Evolutionary conservation across 1,140 invertebrate species (phyloP).

Genomic region (Adoxophyes honmai): DNA sequence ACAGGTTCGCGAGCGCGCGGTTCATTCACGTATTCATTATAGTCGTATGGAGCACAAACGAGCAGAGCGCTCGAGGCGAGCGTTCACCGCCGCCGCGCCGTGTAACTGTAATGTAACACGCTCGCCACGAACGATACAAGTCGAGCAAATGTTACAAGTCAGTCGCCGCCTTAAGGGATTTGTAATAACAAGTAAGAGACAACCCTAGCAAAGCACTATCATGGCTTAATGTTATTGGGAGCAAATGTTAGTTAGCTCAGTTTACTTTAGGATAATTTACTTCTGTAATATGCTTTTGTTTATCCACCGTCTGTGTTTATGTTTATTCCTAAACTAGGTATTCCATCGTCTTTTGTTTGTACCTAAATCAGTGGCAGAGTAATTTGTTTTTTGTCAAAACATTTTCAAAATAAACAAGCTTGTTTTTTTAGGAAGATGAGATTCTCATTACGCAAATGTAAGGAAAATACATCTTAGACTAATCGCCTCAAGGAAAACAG

Average conservation of each 20-base stretch:
- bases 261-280: neutral
- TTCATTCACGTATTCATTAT: too few species aligned
- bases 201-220: neutral
- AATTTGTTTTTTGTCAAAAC: neutral
- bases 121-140: too few species aligned
- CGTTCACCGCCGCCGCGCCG: too few species aligned
- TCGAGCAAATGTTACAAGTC: too few species aligned
- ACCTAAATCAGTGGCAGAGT: neutral
- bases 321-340: neutral
- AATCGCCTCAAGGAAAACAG: constrained; percentile 9
- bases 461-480: constrained; percentile 8
- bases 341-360: neutral
- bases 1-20: too few species aligned
- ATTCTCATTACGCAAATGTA: constrained; percentile 2
- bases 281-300: constrained; percentile 4
- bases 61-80: too few species aligned
- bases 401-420: neutral
- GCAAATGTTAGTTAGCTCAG: constrained; percentile 1
- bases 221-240: constrained; percentile 12
- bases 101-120: too few species aligned
- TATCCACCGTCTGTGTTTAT: neutral
- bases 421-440: neutral
- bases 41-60: too few species aligned
- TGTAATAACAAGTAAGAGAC: too few species aligned
- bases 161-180: too few species aligned